phyloP scores from a whole-genome alignment of 2,888 invertebrate species.

The Drosophila picticornis region DNA sequence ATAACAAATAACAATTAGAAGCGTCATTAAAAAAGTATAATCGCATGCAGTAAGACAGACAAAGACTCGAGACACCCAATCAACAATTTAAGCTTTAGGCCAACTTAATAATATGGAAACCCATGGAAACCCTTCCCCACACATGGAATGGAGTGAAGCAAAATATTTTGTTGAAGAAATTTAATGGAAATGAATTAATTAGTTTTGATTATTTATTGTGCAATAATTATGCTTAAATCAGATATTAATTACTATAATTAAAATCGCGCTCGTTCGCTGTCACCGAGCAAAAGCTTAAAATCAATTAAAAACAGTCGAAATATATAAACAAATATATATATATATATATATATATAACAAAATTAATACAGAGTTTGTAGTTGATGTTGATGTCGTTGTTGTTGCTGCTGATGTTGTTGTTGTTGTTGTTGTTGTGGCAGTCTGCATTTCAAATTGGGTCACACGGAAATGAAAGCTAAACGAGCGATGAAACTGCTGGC shows the following conservation, averaged over 20 bases:
- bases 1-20: slow-evolving; percentile 44
- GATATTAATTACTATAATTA: slow-evolving; percentile 23
- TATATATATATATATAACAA: neutral
- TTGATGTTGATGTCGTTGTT: neutral
- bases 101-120: neutral
- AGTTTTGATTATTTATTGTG: slow-evolving; percentile 4
- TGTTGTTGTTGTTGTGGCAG: slow-evolving; percentile 12
- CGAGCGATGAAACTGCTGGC: neutral
- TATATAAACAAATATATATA: neutral
- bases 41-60: slow-evolving; percentile 25
- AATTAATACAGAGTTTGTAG: neutral
- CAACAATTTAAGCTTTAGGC: slow-evolving; percentile 1
- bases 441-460: slow-evolving; percentile 43
- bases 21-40: slow-evolving; percentile 44
- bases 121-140: neutral
- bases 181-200: slow-evolving; percentile 10
- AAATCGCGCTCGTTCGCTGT: slow-evolving; percentile 10
- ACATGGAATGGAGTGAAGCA: neutral
- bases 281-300: slow-evolving; percentile 26
- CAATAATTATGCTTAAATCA: slow-evolving; percentile 21
- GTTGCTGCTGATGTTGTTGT: neutral
- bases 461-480: slow-evolving; percentile 34
- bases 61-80: neutral
- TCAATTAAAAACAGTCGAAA: slow-evolving; percentile 38
- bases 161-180: neutral